Conservation (phyloP, 2,113 vertebrate genomes). For the Bambusicola thoracicus region DNA sequence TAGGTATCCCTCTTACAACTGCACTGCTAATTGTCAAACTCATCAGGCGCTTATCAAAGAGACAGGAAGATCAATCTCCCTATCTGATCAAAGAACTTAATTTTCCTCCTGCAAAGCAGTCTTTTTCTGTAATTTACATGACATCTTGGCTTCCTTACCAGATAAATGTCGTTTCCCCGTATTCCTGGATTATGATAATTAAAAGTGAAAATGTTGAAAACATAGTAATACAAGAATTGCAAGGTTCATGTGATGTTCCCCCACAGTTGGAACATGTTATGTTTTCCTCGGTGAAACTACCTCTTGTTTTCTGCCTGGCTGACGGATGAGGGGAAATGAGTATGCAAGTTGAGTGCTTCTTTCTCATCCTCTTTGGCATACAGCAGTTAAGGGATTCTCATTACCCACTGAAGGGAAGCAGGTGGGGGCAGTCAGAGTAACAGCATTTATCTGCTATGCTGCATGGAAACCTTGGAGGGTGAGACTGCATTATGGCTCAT, state of each 20-base stretch:
- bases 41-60: not conserved
- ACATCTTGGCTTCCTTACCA: not conserved
- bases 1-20: not conserved
- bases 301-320: slow-evolving; percentile 11
- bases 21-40: slow-evolving; percentile 1
- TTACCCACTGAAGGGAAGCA: not conserved
- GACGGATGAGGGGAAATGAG: not conserved
- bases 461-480: not conserved
- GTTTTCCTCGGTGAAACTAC: not conserved
- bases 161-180: not conserved
- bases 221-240: not conserved
- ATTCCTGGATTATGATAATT: not conserved
- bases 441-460: not conserved
- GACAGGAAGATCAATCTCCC: not conserved
- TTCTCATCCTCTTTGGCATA: not conserved
- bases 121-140: not conserved
- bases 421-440: not conserved
- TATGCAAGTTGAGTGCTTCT: not conserved
- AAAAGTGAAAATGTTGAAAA: not conserved
- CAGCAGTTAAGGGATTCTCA: not conserved
- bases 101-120: slow-evolving; percentile 6
- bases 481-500: slow-evolving; percentile 13
- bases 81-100: not conserved
- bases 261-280: not conserved
- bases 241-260: not conserved